Base-by-base conservation (phyloP, 37 sponge, comb jelly and placozoan species). In the Haliclona indistincta region DNA sequence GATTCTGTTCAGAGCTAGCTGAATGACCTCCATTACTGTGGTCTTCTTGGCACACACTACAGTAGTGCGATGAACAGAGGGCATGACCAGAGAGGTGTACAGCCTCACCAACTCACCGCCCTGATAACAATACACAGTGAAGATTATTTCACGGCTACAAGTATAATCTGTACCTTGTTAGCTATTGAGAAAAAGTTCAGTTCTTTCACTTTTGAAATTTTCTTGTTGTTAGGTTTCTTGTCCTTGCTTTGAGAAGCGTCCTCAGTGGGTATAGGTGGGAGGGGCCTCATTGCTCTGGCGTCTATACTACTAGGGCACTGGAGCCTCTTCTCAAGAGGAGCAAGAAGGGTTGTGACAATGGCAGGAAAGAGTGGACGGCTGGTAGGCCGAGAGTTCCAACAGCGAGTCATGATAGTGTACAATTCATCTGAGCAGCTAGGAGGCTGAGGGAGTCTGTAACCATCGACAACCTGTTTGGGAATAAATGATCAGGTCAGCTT, bases 381-480 rank as follows among this genome's bases (percentile, higher is more conserved):
- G 1, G 58, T 68, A 2, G 95, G 85, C 32, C 75, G 58, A 42
- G 36, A 56, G 29, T 72, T 43, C 95, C 95, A 94, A 68, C 95
- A 94, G 61, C 75, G 49, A 69, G 53, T 35, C 90, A 89, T 89
- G 28, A 94, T 52, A 2, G 38, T 23, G 68, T 89, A 94, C 13
- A 87, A 29, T 43, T 83, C 82, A 8, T 89, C 87, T 13, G 76
- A 78, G 41, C 95, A 94, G 19, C 78, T 80, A 25, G 67, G 86
- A n/a, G 95, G 90, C 70, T 84, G 84, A 1, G 82, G 65, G 2
- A 89, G 85, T 1, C 90, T 84, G 70, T 94, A 89, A 32, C 95
- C 95, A 7, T 78, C 87, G 29, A 63, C 42, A 39, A 94, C 91
- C 82, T 90, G 60, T 8, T 56, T 2, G 36, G 37, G 28, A 25